These are phyloP conservation scores for Bubalus kerabau DNA, from an alignment of 2,113 vertebrate genomes.

Conservation along the genomic window DNA sequence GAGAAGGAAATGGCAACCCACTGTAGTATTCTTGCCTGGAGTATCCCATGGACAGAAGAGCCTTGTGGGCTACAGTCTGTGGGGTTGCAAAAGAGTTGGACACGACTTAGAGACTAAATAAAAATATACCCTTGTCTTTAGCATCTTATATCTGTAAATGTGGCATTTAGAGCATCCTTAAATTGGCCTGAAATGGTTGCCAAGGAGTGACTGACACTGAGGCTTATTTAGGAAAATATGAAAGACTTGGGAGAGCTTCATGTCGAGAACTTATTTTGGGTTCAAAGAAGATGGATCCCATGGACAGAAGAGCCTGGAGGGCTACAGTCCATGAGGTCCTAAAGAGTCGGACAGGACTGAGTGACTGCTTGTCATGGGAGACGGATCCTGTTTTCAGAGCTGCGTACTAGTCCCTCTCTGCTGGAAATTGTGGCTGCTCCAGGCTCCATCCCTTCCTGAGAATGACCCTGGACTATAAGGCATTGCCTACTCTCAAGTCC, in stretches of 20 bases:
- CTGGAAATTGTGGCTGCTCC: neutral
- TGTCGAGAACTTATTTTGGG: rapidly evolving
- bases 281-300: neutral
- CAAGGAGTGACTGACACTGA: neutral
- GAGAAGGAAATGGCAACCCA: neutral
- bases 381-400: rapidly evolving
- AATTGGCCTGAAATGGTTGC: neutral
- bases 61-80: neutral
- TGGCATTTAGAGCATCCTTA: neutral
- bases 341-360: neutral
- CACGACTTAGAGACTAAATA: rapidly evolving
- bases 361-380: neutral
- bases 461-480: rapidly evolving
- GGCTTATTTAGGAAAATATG: neutral
- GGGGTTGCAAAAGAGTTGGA: neutral
- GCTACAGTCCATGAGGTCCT: neutral
- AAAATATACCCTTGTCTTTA: neutral
- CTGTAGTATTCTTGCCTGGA: neutral
- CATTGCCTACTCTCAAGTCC: neutral
- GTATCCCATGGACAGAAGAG: neutral
- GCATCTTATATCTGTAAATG: rapidly evolving
- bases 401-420: rapidly evolving
- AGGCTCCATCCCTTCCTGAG: neutral
- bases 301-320: neutral
- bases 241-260: neutral